Evolutionary conservation across 2,797 vertebrate genomes (phyloP), one percentile per base, ranked within the genome.

Genomic region (Chrysocyon brachyurus): DNA sequence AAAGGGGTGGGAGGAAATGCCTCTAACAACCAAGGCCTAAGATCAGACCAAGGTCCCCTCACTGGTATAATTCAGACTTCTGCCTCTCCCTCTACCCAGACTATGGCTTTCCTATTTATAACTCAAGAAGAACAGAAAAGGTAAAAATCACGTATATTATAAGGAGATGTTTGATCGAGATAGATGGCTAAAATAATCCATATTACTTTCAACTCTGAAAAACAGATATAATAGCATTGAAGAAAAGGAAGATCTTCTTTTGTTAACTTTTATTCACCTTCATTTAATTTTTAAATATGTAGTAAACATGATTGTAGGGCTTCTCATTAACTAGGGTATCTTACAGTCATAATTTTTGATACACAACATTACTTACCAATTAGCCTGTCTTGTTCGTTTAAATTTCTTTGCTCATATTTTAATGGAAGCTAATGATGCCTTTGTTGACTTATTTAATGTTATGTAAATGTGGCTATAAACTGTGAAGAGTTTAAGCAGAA

Each of bases 361-460:
- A 99, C 99, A 99, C 99, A 99, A 99, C 99, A 99, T 99, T 99
- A 99, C 99, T 99, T 99, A 99, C 99, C 99, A 99, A 99, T 99
- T 99, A 99, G 99, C 99, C 99, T 99, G 99, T 99, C 99, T 99
- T 99, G 99, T 99, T 99, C 99, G 46, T 99, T 99, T 99, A 99
- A 99, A 99, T 99, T 99, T 99, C 99, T 99, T 99, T 98, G 97
- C 99, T 99, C 99, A 99, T 99, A 99, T 99, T 99, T 99, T 99
- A 99, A 99, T 99, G 99, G 99, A 99, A 99, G 99, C 99, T 99
- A 99, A 99, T 99, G 99, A 99, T 99, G 99, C 99, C 99, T 99
- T 99, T 99, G 99, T 99, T 99, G 99, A 99, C 99, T 99, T 99
- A 99, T 99, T 99, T 99, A 99, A 99, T 99, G 99, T 99, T 99